These are phyloP conservation scores for Portunus trituberculatus DNA, from an alignment of 1,140 invertebrate species.

Conservation along the genomic window DNA sequence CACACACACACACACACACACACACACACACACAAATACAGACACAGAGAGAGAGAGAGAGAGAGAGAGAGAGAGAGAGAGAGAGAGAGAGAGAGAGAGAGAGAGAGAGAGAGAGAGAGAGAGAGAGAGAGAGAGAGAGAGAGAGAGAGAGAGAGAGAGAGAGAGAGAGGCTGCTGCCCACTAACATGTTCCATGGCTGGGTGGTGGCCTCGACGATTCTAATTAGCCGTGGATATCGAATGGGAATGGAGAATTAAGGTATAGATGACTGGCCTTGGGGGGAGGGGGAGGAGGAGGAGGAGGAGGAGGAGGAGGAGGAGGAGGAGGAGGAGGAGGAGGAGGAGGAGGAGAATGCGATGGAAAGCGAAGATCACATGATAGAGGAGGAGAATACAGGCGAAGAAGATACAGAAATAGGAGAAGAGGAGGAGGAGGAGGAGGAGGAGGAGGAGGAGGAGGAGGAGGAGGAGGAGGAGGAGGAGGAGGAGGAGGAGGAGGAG, in stretches of 20 bases:
- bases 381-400: not conserved
- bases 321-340: not conserved
- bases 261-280: not conserved
- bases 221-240: constrained; percentile 13
- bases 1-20: too few species aligned
- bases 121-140: constrained; percentile 20
- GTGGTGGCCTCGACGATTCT: not conserved
- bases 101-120: not conserved
- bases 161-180: not conserved
- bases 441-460: not conserved
- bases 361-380: too few species aligned
- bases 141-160: not conserved
- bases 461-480: not conserved
- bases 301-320: constrained; percentile 2
- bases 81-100: too few species aligned
- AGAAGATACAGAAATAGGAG: not conserved
- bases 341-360: not conserved
- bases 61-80: constrained; percentile 7
- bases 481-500: not conserved
- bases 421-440: not conserved
- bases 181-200: constrained; percentile 7
- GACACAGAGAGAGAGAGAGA: not conserved
- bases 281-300: constrained; percentile 15
- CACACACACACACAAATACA: not conserved
- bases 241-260: constrained; percentile 21